These are phyloP conservation scores for Yponomeuta plumbellus DNA, from an alignment of 2,888 invertebrate genomes.

Conservation along the genomic window DNA sequence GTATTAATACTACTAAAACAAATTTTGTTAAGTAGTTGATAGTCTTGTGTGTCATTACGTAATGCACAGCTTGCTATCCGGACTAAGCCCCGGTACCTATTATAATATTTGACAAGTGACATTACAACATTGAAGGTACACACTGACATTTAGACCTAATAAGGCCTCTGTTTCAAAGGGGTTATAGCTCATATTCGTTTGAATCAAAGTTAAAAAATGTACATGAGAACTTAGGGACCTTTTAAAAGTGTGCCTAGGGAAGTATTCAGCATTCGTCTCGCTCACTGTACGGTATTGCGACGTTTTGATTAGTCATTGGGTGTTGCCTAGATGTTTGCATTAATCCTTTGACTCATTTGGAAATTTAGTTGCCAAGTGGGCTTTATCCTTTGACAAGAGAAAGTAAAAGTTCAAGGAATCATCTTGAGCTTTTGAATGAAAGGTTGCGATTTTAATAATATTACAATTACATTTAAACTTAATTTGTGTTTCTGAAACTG, in stretches of 20 bases:
- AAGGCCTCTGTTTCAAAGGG: not conserved
- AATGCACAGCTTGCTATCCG: slow-evolving; percentile 27
- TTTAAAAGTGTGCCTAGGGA: slow-evolving; percentile 34
- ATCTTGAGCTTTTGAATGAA: not conserved
- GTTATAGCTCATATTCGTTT: not conserved
- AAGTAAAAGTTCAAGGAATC: slow-evolving; percentile 4
- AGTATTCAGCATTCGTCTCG: no score
- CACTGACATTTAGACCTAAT: not conserved
- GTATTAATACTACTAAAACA: not conserved
- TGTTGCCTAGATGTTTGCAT: not conserved
- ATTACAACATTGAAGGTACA: slow-evolving; percentile 40
- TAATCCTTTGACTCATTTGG: not conserved
- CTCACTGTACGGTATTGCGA: not conserved
- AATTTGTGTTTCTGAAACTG: not conserved
- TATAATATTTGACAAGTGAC: slow-evolving; percentile 54
- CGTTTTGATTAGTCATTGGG: not conserved
- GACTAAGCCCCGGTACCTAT: slow-evolving; percentile 37
- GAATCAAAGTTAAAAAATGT: slow-evolving; percentile 25
- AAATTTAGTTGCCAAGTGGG: not conserved
- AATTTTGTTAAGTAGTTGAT: not conserved
- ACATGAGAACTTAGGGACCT: slow-evolving; percentile 68
- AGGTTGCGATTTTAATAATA: not conserved
- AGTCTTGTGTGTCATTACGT: not conserved
- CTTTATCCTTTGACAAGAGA: not conserved
- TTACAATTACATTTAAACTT: not conserved